Evolutionary conservation across 1,140 invertebrate genomes (phyloP).

Genomic region (Hycleus cichorii): DNA sequence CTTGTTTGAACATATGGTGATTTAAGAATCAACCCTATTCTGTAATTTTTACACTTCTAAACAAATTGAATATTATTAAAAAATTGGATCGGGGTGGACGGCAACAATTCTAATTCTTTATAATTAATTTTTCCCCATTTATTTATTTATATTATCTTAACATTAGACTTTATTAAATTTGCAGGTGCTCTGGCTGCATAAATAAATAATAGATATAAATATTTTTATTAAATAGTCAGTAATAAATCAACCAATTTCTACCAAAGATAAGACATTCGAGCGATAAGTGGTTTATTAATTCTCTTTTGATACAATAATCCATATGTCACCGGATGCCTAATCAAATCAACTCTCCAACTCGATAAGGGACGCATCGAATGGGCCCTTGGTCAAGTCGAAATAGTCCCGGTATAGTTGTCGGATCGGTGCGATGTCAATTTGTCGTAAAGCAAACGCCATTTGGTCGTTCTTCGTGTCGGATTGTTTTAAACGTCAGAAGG

Average conservation of each 20-base stretch:
- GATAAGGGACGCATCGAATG: no score
- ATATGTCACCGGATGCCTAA: neutral
- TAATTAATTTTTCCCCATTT: neutral
- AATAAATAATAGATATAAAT: neutral
- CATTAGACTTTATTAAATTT: neutral
- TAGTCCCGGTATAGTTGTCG: neutral
- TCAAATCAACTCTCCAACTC: neutral
- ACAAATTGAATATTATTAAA: neutral
- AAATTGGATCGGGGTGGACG: neutral
- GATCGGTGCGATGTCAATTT: neutral
- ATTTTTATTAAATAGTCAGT: neutral
- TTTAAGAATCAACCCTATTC: neutral
- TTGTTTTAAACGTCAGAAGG: no score
- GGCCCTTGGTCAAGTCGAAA: neutral
- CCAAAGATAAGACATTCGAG: neutral
- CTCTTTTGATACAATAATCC: neutral
- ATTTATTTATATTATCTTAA: neutral
- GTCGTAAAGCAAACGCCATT: no score
- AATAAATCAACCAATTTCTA: neutral
- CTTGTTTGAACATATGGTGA: constrained; percentile 13
- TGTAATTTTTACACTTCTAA: neutral
- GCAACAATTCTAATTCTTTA: neutral
- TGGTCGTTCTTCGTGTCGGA: no score
- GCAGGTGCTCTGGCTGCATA: neutral
- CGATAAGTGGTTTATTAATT: neutral